Conservation (phyloP, 2,113 vertebrate genomes). For the Haplochromis vanheusdeni region DNA sequence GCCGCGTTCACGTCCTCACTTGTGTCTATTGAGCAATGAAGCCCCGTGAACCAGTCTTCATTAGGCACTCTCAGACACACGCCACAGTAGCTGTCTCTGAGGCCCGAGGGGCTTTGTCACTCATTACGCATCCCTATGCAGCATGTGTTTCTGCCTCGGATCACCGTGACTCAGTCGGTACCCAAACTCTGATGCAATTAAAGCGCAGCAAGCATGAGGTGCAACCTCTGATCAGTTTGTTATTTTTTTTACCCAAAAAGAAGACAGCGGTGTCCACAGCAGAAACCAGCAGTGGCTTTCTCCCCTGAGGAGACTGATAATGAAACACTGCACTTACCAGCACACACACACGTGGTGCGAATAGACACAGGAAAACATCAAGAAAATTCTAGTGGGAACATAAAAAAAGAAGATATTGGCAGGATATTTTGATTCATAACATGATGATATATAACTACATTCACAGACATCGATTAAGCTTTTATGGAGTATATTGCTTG, state of each 20-base stretch:
- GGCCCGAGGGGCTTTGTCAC: neutral
- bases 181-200: conserved; percentile 25
- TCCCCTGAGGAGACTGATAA: conserved; percentile 52
- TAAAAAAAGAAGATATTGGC: neutral
- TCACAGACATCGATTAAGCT: neutral
- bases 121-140: neutral
- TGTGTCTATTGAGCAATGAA: conserved; percentile 33
- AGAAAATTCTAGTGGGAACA: neutral
- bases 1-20: neutral
- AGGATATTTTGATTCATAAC: neutral
- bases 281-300: neutral
- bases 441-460: neutral
- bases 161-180: neutral
- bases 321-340: conserved; percentile 51
- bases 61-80: conserved; percentile 3
- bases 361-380: conserved; percentile 3
- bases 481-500: neutral
- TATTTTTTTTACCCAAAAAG: neutral
- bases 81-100: neutral
- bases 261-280: neutral
- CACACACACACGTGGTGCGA: neutral
- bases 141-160: neutral
- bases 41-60: conserved; percentile 14
- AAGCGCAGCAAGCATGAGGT: neutral
- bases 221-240: conserved; percentile 14